Base-by-base conservation (phyloP, 2,797 vertebrate genomes). In the Trachurus trachurus region DNA sequence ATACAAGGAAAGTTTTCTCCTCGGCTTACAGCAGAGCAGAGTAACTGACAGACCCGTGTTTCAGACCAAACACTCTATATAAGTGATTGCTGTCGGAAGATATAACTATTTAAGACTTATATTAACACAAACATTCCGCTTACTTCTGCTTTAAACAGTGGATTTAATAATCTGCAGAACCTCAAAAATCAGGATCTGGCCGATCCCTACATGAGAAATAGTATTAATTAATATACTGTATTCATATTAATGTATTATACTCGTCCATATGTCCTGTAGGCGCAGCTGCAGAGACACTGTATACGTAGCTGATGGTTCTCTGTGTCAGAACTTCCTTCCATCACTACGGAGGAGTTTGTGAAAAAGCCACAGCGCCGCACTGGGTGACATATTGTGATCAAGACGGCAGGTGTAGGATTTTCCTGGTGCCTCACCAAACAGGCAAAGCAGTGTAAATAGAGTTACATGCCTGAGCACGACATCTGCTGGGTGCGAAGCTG, bases 301-400 rank as follows among this genome's bases (percentile, higher is more conserved):
- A 63, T 29, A 54, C 7, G 37, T 19, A 70, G 61, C 26, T 64
- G 58, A 31, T 57, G 39, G 22, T 34, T 61, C 7, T 60, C 26
- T 74, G 26, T 39, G 9, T 29, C 54, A 69, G 11, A 47, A 63
- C 7, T 7, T n/a, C 57, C 19, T 47, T 8, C 9, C 58, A 47
- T 70, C 52, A 61, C 15, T 42, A 9, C 16, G 58, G 53, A 2
- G 47, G 19, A 57, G 59, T 37, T 19, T 63, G 11, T 42, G 44
- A 66, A 65, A 76, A 71, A 42, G 42, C 12, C 7, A 29, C 22
- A n/a, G 7, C 13, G 6, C 34, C 26, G 9, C 53, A 76, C 2
- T 26, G 5, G 26, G 19, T 67, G 62, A 76, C 19, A 66, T 75
- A 40, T 49, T 66, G 42, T 39, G 37, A 75, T 72, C 19, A 61